Percentiles rank a stretch among this genome's conserved stretches.
Evolutionary conservation across 2,888 invertebrate genomes (phyloP).

Genomic region (Trilocha varians): DNA sequence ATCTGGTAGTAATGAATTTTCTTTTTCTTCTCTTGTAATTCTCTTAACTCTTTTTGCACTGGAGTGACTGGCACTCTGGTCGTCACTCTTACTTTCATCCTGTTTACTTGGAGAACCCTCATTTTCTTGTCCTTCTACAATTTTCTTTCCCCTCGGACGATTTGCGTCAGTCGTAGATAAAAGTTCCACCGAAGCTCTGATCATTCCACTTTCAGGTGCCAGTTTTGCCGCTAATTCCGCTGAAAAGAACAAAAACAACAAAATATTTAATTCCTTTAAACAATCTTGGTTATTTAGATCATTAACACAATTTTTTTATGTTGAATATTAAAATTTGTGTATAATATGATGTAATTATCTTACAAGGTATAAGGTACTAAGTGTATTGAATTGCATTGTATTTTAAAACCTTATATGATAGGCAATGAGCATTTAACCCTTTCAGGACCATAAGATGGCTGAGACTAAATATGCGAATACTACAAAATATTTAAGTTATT

Average conservation of each 20-base stretch:
- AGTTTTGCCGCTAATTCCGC: conserved; percentile 75
- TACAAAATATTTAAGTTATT: no score
- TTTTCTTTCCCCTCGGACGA: conserved; percentile 74
- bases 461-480: no score
- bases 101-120: conserved; percentile 21
- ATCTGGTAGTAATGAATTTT: conserved; percentile 85
- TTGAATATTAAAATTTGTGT: no score
- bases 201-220: conserved; percentile 81
- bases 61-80: conserved; percentile 50
- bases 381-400: no score
- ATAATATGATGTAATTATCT: no score
- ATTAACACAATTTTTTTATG: no score
- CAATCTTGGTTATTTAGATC: no score
- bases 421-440: no score
- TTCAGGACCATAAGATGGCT: no score
- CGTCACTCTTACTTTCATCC: conserved; percentile 23
- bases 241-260: conserved; percentile 14
- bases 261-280: background rate
- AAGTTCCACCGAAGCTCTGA: conserved; percentile 87
- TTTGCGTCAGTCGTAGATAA: conserved; percentile 80
- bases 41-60: conserved; percentile 51
- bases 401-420: no score
- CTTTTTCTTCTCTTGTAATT: conserved; percentile 72
- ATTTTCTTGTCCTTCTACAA: conserved; percentile 25
- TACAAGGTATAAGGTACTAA: no score